Evolutionary conservation across 2,113 vertebrate species (phyloP), one percentile per base, ranked within the genome.

Genomic region (Protobothrops flavoviridis): DNA sequence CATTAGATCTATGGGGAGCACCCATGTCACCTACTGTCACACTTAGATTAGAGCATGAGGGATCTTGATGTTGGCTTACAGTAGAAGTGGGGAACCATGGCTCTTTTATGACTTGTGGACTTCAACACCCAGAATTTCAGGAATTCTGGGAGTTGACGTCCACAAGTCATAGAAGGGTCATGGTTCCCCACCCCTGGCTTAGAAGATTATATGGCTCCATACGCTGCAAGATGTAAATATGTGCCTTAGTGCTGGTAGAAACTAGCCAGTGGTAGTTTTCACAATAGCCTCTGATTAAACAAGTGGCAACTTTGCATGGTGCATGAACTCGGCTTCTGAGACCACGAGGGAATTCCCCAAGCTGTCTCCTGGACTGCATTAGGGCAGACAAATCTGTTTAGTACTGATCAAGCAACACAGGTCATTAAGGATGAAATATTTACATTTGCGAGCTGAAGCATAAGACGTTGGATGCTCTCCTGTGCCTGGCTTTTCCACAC

Each of bases 361-460:
- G 1, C 87, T 93, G 23, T 87, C 85, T 88, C 87, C 88, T 1
- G 0, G 5, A 57, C 96, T 92, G 0, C 56, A 90, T 94, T 0
- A 0, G 91, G 95, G 92, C 90, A 0, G 0, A 93, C 93, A 95
- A 94, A 95, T 10, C 89, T 95, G 96, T 94, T 95, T 96, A 95
- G 29, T 94, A 95, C 91, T 88, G 97, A 96, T 97, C 92, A 96
- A 95, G 92, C 92, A 92, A 94, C 89, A 95, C 97, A 97, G 93
- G 96, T 93, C 95, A 88, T 91, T 90, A 87, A 95, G 33, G 91
- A 92, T 91, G 86, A 93, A 91, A 95, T 91, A 93, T 94, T 94
- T 64, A 50, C 61, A 53, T 93, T 92, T 88, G 0, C 87, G 61
- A 93, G 93, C 91, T 94, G 95, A 90, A 45, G 96, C 95, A 94